These are phyloP conservation scores for Protophormia terraenovae DNA, from an alignment of 2,888 invertebrate genomes.

Conservation along the genomic window DNA sequence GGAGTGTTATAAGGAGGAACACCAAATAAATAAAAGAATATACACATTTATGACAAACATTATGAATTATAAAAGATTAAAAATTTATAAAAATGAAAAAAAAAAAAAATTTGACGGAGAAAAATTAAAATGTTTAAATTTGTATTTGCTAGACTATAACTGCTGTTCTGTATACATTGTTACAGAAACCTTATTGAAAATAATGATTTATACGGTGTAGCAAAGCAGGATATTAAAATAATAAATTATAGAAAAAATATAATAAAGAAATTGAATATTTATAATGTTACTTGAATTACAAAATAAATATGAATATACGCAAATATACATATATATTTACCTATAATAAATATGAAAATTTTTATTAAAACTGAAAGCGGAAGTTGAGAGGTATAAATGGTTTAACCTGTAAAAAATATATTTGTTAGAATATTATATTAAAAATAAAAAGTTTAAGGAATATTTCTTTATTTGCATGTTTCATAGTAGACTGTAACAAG, in stretches of 20 bases:
- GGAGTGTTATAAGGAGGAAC: neutral
- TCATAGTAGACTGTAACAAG: too few relatives aligned
- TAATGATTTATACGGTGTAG: neutral
- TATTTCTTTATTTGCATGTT: too few relatives aligned
- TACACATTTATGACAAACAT: conserved; percentile 5
- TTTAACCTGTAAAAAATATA: too few relatives aligned
- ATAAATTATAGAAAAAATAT: conserved; percentile 26
- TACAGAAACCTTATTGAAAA: neutral
- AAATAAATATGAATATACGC: neutral
- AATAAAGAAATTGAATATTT: neutral
- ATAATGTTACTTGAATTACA: neutral
- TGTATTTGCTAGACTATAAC: neutral
- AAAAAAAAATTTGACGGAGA: neutral
- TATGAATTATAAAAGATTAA: conserved; percentile 30
- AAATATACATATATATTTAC: neutral
- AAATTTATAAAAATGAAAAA: neutral
- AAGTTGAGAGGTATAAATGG: too few relatives aligned
- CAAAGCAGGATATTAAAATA: conserved; percentile 32
- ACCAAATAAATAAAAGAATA: neutral
- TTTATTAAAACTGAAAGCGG: neutral
- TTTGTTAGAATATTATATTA: too few relatives aligned
- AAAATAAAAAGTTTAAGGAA: too few relatives aligned
- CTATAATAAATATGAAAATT: neutral
- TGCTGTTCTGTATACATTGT: neutral
- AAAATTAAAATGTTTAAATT: conserved; percentile 33